Evolutionary conservation across 2,888 invertebrate genomes (phyloP).

Genomic region (Itoplectis maculator): DNA sequence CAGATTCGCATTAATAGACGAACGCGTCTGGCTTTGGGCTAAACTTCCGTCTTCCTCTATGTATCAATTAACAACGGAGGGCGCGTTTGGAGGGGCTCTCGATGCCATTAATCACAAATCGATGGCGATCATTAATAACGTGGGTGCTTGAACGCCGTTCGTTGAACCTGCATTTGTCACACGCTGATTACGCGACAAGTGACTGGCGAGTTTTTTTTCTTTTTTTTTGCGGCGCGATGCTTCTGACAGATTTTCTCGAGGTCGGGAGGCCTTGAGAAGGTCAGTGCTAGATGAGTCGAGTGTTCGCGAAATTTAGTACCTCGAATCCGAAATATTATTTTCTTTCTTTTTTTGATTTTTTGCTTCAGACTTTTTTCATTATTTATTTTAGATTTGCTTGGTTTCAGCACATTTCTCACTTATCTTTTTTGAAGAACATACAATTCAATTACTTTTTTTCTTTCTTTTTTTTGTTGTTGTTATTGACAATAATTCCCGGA

Average conservation of each 20-base stretch:
- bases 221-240: background rate
- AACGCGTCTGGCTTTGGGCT: background rate
- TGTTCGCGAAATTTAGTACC: too few species aligned
- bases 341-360: too few species aligned
- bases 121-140: slow-evolving; percentile 24
- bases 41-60: slow-evolving; percentile 7
- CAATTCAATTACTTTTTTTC: too few species aligned
- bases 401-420: too few species aligned
- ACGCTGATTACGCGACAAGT: slow-evolving; percentile 3
- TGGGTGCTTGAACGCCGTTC: background rate
- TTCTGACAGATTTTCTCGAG: background rate
- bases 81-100: slow-evolving; percentile 10
- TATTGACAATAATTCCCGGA: background rate
- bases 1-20: slow-evolving; percentile 11
- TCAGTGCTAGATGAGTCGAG: background rate
- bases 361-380: too few species aligned
- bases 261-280: background rate
- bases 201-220: background rate
- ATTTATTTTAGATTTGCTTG: too few species aligned
- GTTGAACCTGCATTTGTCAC: background rate
- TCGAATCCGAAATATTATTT: too few species aligned
- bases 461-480: too few species aligned
- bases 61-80: background rate
- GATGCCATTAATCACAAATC: slow-evolving; percentile 24
- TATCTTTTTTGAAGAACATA: too few species aligned